Conservation (phyloP, 2,113 vertebrate species). For the Scortum barcoo region DNA sequence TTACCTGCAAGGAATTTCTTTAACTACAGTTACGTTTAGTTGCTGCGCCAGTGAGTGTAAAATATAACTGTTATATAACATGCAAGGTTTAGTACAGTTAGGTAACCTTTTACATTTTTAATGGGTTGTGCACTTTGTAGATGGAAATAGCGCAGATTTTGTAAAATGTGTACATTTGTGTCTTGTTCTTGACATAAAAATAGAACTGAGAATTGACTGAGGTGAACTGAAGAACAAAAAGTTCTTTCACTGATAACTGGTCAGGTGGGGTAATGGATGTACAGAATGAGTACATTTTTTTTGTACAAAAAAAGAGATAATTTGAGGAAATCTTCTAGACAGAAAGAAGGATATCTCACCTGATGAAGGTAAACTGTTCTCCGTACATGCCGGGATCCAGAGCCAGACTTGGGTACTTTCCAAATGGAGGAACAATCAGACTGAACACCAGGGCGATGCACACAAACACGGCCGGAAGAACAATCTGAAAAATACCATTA, state of each 20-base stretch:
- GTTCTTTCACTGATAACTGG: not conserved
- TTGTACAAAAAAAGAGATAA: not conserved
- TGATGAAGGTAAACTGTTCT: constrained; percentile 95
- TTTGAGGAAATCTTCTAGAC: not conserved
- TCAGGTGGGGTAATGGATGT: not conserved
- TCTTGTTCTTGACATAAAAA: not conserved
- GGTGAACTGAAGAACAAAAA: not conserved
- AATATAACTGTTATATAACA: not conserved
- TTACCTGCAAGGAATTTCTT: no score
- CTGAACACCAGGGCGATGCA: constrained; percentile 98
- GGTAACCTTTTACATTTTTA: constrained; percentile 33
- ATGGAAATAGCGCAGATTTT: not conserved
- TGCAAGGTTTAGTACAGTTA: not conserved
- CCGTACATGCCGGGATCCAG: constrained; percentile 96
- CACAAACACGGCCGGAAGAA: constrained; percentile 97
- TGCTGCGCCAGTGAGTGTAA: no score
- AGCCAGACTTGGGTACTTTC: constrained; percentile 94
- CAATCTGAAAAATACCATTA: constrained; percentile 88
- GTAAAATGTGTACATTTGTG: not conserved
- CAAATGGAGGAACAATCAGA: constrained; percentile 96
- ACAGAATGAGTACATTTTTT: not conserved
- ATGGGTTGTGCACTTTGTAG: constrained; percentile 16
- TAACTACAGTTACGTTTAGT: no score
- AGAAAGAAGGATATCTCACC: constrained; percentile 78
- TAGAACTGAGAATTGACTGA: not conserved